Evolutionary conservation across 2,888 invertebrate genomes (phyloP).

Genomic region (Tetanocera ferruginea): DNA sequence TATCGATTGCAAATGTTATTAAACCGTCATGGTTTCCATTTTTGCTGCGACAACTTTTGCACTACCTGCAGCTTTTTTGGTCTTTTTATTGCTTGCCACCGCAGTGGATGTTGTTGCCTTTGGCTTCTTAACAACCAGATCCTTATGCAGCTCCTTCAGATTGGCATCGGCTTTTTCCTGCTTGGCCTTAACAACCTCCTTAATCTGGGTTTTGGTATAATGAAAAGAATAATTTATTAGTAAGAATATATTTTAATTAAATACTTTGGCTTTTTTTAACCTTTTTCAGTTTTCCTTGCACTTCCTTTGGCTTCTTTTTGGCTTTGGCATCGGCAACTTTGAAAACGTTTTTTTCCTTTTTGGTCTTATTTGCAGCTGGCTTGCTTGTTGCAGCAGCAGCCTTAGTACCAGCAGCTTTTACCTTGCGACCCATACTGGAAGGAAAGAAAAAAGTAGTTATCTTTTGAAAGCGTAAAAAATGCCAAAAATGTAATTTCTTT

Average conservation of each 20-base stretch:
- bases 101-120: slow-evolving; percentile 49
- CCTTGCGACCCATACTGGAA: slow-evolving; percentile 62
- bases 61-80: slow-evolving; percentile 60
- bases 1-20: background rate
- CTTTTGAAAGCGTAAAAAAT: slow-evolving; percentile 8
- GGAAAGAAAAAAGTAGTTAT: background rate
- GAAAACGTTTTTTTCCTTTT: slow-evolving; percentile 66
- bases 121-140: slow-evolving; percentile 67
- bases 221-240: background rate
- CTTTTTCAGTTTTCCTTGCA: slow-evolving; percentile 68
- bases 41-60: slow-evolving; percentile 62
- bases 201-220: slow-evolving; percentile 57
- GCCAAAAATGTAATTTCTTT: background rate
- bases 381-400: slow-evolving; percentile 48
- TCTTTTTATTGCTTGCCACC: slow-evolving; percentile 55
- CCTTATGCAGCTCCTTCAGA: slow-evolving; percentile 66
- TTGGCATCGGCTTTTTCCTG: slow-evolving; percentile 66
- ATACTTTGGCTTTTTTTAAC: slow-evolving; percentile 49
- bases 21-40: slow-evolving; percentile 65
- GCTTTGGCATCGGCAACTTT: slow-evolving; percentile 63
- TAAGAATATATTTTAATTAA: background rate
- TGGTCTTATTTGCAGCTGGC: slow-evolving; percentile 57
- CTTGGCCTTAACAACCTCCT: slow-evolving; percentile 64
- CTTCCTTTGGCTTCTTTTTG: slow-evolving; percentile 68
- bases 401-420: slow-evolving; percentile 50